Evolutionary conservation across 2,888 invertebrate species (phyloP).

Genomic region (Catonia carolina): DNA sequence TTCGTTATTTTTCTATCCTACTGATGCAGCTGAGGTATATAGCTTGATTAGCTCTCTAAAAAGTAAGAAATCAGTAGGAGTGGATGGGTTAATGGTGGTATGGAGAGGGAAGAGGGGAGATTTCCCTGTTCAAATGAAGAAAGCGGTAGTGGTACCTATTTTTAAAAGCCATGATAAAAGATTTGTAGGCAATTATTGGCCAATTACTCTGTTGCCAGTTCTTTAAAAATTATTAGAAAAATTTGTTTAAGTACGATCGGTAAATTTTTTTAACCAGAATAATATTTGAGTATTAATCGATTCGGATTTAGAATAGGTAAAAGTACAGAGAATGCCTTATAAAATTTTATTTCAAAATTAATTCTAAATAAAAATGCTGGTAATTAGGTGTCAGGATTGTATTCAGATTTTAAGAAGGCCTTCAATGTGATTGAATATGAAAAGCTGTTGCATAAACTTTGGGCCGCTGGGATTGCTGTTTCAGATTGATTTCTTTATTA

Average conservation of each 20-base stretch:
- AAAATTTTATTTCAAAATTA: constrained; percentile 13
- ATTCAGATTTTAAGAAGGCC: neutral
- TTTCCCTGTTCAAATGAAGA: constrained; percentile 26
- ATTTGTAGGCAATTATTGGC: constrained; percentile 23
- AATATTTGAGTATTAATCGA: constrained; percentile 24
- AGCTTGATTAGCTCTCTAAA: neutral
- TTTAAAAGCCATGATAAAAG: constrained; percentile 25
- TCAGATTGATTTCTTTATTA: too few relatives aligned
- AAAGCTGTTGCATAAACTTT: too few relatives aligned
- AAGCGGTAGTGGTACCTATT: constrained; percentile 26
- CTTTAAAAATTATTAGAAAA: constrained; percentile 25
- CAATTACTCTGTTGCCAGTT: constrained; percentile 25
- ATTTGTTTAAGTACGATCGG: constrained; percentile 19
- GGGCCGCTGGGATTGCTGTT: too few relatives aligned
- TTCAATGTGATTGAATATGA: neutral
- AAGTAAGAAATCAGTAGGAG: neutral
- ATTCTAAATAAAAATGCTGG: too few relatives aligned
- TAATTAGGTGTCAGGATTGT: neutral
- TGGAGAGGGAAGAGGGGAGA: neutral
- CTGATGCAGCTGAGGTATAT: neutral
- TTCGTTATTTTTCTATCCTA: too few relatives aligned
- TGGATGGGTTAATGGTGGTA: too few relatives aligned
- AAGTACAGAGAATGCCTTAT: constrained; percentile 22
- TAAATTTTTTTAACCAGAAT: constrained; percentile 19
- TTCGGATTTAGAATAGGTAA: constrained; percentile 26